Conservation (phyloP, 2,888 invertebrate genomes). For the Drosophila pseudotalamancana region DNA sequence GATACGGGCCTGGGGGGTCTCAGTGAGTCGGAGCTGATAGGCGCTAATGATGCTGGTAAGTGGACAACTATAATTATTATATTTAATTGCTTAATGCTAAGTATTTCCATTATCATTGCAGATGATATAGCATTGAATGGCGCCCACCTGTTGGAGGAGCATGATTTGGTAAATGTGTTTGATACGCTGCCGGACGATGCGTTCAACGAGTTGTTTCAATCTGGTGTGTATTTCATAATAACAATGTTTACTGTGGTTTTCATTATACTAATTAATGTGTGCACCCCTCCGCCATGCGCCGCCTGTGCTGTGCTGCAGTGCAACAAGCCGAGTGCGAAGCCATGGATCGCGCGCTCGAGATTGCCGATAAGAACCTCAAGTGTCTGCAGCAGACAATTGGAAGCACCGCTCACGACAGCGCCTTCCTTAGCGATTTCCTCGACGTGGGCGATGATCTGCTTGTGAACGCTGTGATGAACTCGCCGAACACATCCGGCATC, state of each 20-base stretch:
- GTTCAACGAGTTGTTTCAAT: constrained; percentile 91
- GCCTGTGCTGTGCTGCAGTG: constrained; percentile 64
- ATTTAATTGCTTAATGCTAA: background rate
- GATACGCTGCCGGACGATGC: constrained; percentile 92
- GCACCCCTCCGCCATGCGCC: constrained; percentile 50
- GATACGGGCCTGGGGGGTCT: constrained; percentile 87
- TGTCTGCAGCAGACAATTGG: constrained; percentile 88
- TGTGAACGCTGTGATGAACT: constrained; percentile 79
- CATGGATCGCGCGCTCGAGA: constrained; percentile 92
- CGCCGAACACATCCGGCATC: constrained; percentile 81
- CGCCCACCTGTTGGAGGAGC: constrained; percentile 88
- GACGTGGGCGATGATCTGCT: constrained; percentile 83
- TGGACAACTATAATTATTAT: background rate
- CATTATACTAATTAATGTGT: constrained; percentile 75
- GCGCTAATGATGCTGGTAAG: constrained; percentile 84
- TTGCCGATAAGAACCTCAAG: constrained; percentile 90
- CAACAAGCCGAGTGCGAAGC: constrained; percentile 94
- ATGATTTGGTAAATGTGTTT: constrained; percentile 91
- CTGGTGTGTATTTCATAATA: constrained; percentile 84
- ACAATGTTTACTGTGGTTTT: constrained; percentile 61
- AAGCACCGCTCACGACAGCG: constrained; percentile 73
- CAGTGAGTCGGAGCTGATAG: constrained; percentile 87
- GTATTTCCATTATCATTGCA: constrained; percentile 52
- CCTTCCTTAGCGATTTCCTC: constrained; percentile 83
- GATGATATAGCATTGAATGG: constrained; percentile 86